Evolutionary conservation across 1,140 invertebrate genomes (phyloP), one percentile per base, ranked within the genome.

Genomic region (Lucilia sericata): DNA sequence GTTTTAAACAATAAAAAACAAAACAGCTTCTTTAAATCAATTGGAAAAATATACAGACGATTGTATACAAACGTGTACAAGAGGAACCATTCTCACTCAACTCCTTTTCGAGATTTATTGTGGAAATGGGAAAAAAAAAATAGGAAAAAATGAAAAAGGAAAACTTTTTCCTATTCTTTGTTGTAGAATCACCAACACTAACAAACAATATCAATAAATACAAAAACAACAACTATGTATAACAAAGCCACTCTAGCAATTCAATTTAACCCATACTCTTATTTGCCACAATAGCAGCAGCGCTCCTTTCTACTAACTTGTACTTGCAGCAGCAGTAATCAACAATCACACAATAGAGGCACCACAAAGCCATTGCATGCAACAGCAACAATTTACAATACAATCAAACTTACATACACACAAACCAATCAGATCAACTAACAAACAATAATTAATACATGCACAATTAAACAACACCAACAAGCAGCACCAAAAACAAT

Each of bases 371-470:
- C 65, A 25, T 9, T 70, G 65, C 65, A 19, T 70, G 8, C 65
- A 70, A 70, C 19, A 70, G 10, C 65, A 65, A 65, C 17, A 65
- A n/a, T 9, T n/a, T 12, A 70, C 65, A 70, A 70, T 25, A 70
- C 65, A 70, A 70, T 25, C 10, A 25, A 70, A 70, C n/a, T 19
- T 10, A 70, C 7, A 8, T 21, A 70, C n/a, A 70, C 8, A 70
- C 8, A 70, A 7, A 70, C 65, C 5, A 7, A 21, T 7, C n/a
- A 70, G 19, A 21, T 19, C n/a, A 70, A 70, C 42, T 42, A 42
- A 42, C 65, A 70, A 70, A 70, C 19, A 70, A 70, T 70, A 70
- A 70, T 70, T 70, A 70, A 70, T 70, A 70, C 65, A 70, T 70
- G 65, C 65, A 70, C 65, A 70, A 70, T 70, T 70, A 70, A 70